Evolutionary conservation across 2,888 invertebrate species (phyloP).

Genomic region (Aelia acuminata): DNA sequence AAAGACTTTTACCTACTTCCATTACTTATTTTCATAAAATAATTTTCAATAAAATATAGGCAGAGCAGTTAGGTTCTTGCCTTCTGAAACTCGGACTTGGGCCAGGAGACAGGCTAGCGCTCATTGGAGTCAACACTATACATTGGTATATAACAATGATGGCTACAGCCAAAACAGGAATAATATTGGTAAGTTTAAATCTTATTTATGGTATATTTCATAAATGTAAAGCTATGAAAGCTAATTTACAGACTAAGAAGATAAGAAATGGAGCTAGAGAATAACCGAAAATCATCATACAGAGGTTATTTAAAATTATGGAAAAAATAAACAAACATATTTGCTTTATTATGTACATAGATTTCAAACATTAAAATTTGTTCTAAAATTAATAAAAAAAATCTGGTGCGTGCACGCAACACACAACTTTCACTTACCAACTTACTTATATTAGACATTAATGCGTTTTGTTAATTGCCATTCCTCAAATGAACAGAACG

Average conservation of each 20-base stretch:
- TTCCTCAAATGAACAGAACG: too few relatives aligned
- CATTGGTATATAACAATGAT: constrained; percentile 83
- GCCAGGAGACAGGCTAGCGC: constrained; percentile 81
- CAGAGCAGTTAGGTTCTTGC: constrained; percentile 71
- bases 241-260: neutral
- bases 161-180: constrained; percentile 80
- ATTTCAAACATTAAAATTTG: too few relatives aligned
- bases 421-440: too few relatives aligned
- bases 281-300: neutral
- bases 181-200: constrained; percentile 75
- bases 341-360: too few relatives aligned
- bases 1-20: too few relatives aligned
- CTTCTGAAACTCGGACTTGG: constrained; percentile 78
- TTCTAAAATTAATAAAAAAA: too few relatives aligned
- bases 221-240: neutral
- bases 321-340: too few relatives aligned
- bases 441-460: too few relatives aligned
- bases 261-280: neutral
- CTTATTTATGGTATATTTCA: neutral
- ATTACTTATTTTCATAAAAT: neutral
- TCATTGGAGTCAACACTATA: constrained; percentile 84
- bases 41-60: constrained; percentile 32
- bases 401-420: too few relatives aligned
- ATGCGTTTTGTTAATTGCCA: too few relatives aligned
- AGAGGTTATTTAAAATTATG: too few relatives aligned